These are phyloP conservation scores for Anabas testudineus DNA, from an alignment of 2,797 vertebrate genomes.

Conservation along the genomic window DNA sequence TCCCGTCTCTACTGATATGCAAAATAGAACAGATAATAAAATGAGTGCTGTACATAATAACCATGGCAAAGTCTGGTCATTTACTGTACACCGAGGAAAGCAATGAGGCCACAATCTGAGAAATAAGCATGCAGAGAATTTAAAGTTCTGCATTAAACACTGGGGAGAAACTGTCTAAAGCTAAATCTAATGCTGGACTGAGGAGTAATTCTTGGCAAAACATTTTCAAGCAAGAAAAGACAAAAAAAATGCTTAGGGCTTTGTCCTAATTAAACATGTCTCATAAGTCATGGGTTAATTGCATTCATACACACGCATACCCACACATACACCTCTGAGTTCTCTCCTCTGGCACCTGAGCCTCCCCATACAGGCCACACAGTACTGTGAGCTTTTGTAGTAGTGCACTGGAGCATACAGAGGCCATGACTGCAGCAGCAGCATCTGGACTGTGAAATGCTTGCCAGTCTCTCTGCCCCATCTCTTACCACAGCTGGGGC, in stretches of 20 bases:
- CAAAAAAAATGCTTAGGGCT: not conserved
- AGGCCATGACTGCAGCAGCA: slow-evolving; percentile 46
- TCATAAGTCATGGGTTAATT: slow-evolving; percentile 14
- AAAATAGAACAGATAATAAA: slow-evolving; percentile 62
- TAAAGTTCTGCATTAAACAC: too few species aligned
- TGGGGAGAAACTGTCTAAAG: not conserved
- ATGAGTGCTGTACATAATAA: slow-evolving; percentile 24
- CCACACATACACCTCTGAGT: slow-evolving; percentile 24
- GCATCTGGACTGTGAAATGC: slow-evolving; percentile 68
- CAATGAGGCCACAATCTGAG: not conserved
- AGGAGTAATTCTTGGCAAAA: not conserved
- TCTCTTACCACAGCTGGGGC: slow-evolving; percentile 73
- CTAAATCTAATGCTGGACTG: too few species aligned
- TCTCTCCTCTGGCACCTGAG: slow-evolving; percentile 66
- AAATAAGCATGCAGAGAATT: not conserved
- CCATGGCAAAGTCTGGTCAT: slow-evolving; percentile 17
- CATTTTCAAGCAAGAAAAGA: slow-evolving; percentile 1
- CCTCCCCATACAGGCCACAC: slow-evolving; percentile 49
- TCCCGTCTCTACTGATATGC: slow-evolving; percentile 17
- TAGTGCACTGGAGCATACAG: slow-evolving; percentile 65
- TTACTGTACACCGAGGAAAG: not conserved
- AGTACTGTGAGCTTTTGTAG: slow-evolving; percentile 68
- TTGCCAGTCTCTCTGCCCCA: slow-evolving; percentile 29
- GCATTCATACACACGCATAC: slow-evolving; percentile 4
- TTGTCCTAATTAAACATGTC: slow-evolving; percentile 17